Evolutionary conservation across 2,888 invertebrate species (phyloP).

Genomic region (Leuctra nigra): DNA sequence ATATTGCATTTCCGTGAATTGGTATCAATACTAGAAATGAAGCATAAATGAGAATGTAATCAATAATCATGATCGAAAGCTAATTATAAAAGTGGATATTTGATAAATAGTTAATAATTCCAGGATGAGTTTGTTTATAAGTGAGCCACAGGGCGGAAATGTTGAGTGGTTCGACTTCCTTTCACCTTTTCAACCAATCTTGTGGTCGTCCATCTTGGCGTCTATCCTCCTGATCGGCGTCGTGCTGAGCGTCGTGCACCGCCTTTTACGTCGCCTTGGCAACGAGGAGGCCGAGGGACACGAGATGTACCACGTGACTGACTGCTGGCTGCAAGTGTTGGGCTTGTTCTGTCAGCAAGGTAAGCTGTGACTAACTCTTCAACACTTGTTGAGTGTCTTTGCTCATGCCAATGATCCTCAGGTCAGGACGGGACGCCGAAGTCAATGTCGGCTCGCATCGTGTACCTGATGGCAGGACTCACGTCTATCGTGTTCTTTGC

Average conservation of each 20-base stretch:
- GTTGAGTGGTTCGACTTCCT: constrained; percentile 13
- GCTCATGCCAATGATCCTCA: no score
- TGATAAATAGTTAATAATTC: no score
- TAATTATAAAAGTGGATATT: no score
- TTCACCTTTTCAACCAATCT: constrained; percentile 1
- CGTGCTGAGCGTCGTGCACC: not conserved
- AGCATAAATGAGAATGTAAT: no score
- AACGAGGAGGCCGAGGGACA: not conserved
- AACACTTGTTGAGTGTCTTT: no score
- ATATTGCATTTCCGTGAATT: no score
- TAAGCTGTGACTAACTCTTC: no score
- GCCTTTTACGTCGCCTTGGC: constrained; percentile 4
- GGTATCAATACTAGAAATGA: no score
- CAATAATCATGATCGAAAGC: no score
- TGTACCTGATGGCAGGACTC: constrained; percentile 17
- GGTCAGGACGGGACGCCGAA: constrained; percentile 9
- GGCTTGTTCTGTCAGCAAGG: constrained; percentile 19
- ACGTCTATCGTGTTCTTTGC: constrained; percentile 16
- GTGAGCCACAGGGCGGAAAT: no score
- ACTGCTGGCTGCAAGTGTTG: constrained; percentile 10
- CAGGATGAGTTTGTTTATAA: no score
- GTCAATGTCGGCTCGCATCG: constrained; percentile 6
- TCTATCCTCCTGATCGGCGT: constrained; percentile 9
- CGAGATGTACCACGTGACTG: no score
- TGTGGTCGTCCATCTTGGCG: constrained; percentile 12